These are phyloP conservation scores for Sapayoa aenigma DNA, from an alignment of 2,113 vertebrate species.

Conservation along the genomic window DNA sequence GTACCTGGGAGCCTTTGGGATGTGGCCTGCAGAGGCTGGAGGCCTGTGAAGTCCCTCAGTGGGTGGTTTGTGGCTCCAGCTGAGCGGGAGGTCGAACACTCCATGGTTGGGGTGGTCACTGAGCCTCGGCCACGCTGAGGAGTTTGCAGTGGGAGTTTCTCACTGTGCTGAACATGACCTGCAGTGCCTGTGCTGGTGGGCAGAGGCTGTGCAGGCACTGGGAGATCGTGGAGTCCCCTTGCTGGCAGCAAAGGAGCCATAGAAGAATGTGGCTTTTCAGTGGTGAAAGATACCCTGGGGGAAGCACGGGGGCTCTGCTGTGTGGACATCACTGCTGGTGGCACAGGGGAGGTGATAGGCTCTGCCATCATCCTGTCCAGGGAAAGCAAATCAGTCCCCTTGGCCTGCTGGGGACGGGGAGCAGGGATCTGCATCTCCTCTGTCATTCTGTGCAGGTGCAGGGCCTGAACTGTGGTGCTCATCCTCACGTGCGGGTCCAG, in stretches of 20 bases:
- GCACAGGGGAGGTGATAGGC: background rate
- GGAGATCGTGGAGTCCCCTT: background rate
- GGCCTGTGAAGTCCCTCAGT: background rate
- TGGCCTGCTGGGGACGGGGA: background rate
- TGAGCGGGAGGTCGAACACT: background rate
- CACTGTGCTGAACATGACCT: background rate
- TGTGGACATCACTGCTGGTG: background rate
- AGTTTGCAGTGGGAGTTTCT: background rate
- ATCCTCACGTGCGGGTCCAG: background rate
- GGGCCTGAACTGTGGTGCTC: background rate
- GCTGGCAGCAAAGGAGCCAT: background rate
- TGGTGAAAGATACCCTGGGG: background rate
- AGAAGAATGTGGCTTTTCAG: background rate
- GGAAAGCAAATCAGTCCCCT: background rate
- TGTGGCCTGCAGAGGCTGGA: background rate
- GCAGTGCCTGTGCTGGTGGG: background rate
- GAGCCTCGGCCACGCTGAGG: background rate
- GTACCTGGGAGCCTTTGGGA: background rate
- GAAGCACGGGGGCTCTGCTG: background rate
- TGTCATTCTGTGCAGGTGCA: background rate
- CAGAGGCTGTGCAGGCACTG: background rate
- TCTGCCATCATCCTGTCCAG: accelerated
- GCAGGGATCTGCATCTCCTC: background rate
- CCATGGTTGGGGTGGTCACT: background rate
- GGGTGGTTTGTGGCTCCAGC: background rate